phyloP scores from a whole-genome alignment of 2,888 invertebrate genomes.

The Entomobrya proxima region DNA sequence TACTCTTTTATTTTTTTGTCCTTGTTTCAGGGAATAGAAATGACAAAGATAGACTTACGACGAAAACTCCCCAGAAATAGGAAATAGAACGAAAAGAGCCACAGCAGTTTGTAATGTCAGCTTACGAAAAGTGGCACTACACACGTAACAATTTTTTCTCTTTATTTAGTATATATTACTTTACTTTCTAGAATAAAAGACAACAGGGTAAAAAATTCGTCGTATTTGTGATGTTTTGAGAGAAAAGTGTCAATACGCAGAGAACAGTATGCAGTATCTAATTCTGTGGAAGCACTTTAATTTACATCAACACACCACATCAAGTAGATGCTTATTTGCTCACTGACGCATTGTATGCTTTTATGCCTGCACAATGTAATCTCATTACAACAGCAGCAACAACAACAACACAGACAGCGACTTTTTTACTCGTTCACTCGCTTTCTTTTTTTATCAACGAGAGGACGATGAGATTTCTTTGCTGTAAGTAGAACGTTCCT shows the following conservation, averaged over 20 bases:
- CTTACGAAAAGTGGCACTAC: too few species aligned
- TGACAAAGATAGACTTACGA: not conserved
- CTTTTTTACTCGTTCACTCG: not conserved
- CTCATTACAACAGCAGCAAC: constrained; percentile 7
- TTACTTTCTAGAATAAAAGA: too few species aligned
- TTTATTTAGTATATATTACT: too few species aligned
- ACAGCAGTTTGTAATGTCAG: too few species aligned
- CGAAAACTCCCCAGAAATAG: not conserved
- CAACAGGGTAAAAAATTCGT: too few species aligned
- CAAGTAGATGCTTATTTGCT: constrained; percentile 33
- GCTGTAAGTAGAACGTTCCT: too few species aligned
- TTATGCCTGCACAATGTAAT: constrained; percentile 27
- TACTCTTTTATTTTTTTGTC: not conserved
- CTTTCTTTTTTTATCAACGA: not conserved
- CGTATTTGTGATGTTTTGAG: too few species aligned
- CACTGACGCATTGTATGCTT: constrained; percentile 23
- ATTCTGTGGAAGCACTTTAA: constrained; percentile 49
- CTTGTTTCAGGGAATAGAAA: not conserved
- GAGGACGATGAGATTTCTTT: not conserved
- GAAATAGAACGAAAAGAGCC: not conserved
- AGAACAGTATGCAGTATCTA: not conserved
- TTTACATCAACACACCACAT: constrained; percentile 45
- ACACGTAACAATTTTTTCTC: too few species aligned
- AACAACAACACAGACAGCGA: not conserved
- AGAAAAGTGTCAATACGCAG: not conserved